phyloP scores from a whole-genome alignment of 2,113 vertebrate species.

The Zeus faber region DNA sequence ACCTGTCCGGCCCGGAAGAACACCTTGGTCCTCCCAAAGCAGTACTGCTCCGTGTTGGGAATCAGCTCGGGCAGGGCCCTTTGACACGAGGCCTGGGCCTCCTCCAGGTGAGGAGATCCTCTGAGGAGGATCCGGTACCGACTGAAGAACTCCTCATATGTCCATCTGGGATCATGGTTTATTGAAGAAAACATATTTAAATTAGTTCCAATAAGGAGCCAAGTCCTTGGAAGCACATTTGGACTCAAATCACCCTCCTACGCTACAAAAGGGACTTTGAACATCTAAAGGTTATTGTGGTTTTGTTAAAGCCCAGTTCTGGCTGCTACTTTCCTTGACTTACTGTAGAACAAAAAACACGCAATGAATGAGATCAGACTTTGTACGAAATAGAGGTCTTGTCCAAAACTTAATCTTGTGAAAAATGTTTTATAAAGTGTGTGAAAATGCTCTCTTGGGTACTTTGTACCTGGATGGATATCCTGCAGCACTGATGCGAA shows the following conservation, averaged over 20 bases:
- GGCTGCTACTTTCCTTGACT: too few relatives aligned
- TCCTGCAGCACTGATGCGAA: slow-evolving; percentile 80
- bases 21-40: slow-evolving; percentile 75
- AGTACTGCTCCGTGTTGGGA: slow-evolving; percentile 65
- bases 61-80: slow-evolving; percentile 61
- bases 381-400: too few relatives aligned
- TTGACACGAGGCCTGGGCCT: slow-evolving; percentile 53
- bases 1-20: slow-evolving; percentile 76
- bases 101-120: slow-evolving; percentile 25
- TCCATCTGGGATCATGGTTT: slow-evolving; percentile 64
- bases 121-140: slow-evolving; percentile 70
- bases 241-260: too few relatives aligned
- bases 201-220: not conserved
- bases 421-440: too few relatives aligned
- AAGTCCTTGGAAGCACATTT: too few relatives aligned
- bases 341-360: too few relatives aligned
- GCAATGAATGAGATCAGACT: too few relatives aligned
- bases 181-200: not conserved
- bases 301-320: too few relatives aligned
- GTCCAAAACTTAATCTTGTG: too few relatives aligned
- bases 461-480: slow-evolving; percentile 73
- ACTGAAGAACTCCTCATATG: slow-evolving; percentile 71
- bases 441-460: not conserved
- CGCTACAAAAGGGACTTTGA: too few relatives aligned
- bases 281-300: too few relatives aligned